Conservation (phyloP, 2,888 invertebrate genomes). For the Cerceris rybyensis region DNA sequence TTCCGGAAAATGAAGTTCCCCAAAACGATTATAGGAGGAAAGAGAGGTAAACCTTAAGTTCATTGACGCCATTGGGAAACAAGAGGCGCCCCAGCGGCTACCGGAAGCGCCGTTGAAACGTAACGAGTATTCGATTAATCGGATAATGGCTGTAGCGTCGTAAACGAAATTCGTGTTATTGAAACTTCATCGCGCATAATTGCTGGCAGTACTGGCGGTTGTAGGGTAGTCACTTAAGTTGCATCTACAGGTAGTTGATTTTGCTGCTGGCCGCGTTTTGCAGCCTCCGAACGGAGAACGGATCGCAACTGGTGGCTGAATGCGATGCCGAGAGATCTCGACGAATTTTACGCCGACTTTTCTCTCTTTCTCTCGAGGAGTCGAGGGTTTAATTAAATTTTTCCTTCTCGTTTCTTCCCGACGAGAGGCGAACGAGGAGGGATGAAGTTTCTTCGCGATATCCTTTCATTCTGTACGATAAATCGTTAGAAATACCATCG, state of each 20-base stretch:
- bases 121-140: constrained; percentile 33
- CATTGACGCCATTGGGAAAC: too few species aligned
- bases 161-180: constrained; percentile 53
- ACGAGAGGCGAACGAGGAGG: neutral
- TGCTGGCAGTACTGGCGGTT: constrained; percentile 35
- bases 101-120: neutral
- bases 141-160: constrained; percentile 19
- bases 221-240: constrained; percentile 63
- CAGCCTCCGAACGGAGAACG: constrained; percentile 56
- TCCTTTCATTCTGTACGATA: too few species aligned
- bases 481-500: too few species aligned
- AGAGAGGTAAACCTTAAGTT: too few species aligned
- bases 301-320: constrained; percentile 69
- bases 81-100: neutral
- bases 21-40: too few species aligned
- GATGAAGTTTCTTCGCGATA: too few species aligned
- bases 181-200: constrained; percentile 56
- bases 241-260: constrained; percentile 79
- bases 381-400: constrained; percentile 51
- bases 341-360: constrained; percentile 40
- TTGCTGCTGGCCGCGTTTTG: constrained; percentile 71
- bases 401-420: constrained; percentile 34
- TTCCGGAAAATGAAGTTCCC: too few species aligned
- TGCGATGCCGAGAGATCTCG: constrained; percentile 46
- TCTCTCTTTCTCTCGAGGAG: constrained; percentile 7